phyloP scores from a whole-genome alignment of 2,888 invertebrate species.

The Lutraria lutraria region DNA sequence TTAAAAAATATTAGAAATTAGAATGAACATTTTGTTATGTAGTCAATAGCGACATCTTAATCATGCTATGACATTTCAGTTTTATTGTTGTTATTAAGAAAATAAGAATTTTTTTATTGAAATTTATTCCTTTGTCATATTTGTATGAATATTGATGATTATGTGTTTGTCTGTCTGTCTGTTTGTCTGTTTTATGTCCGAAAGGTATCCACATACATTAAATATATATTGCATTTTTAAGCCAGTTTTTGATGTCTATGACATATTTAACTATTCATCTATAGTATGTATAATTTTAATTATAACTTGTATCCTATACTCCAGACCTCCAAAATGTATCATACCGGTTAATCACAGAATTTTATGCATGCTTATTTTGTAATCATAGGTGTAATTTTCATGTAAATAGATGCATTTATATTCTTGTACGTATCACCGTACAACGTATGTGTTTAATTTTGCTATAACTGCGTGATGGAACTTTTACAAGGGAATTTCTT shows the following conservation, averaged over 20 bases:
- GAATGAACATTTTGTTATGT: too few relatives aligned
- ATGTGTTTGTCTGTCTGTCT: background rate
- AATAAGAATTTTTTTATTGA: too few relatives aligned
- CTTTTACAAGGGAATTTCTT: background rate
- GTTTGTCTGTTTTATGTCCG: background rate
- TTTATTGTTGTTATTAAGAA: too few relatives aligned
- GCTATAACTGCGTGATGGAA: background rate
- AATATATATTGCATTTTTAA: background rate
- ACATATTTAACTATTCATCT: background rate
- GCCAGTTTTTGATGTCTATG: background rate
- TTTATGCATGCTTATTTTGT: slow-evolving; percentile 26
- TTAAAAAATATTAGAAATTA: too few relatives aligned
- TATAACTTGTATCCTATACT: background rate
- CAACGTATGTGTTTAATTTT: slow-evolving; percentile 22
- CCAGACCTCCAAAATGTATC: slow-evolving; percentile 19
- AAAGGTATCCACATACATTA: background rate
- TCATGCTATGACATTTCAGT: too few relatives aligned
- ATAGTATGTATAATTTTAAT: background rate
- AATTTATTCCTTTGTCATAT: background rate
- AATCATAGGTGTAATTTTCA: background rate
- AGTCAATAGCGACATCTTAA: too few relatives aligned
- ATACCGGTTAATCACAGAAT: background rate
- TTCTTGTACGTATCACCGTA: background rate
- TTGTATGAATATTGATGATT: background rate
- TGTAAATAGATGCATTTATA: slow-evolving; percentile 19